Evolutionary conservation across 1,140 invertebrate species (phyloP).

Genomic region (Drosophila lowei): DNA sequence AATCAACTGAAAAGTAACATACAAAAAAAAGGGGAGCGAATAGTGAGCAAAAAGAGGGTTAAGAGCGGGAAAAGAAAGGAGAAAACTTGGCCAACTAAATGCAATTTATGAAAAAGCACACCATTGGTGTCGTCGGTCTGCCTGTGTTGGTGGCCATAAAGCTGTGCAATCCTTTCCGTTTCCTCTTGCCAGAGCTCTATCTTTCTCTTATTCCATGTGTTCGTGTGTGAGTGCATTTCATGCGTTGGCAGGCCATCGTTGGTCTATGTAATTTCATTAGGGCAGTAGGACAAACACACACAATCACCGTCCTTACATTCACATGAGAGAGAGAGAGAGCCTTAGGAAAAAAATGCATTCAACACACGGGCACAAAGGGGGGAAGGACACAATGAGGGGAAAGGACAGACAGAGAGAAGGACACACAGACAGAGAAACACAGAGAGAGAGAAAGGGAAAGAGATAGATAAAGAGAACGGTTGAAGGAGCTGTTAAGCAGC

Average conservation of each 20-base stretch:
- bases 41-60: background rate
- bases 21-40: background rate
- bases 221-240: conserved; percentile 52
- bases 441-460: conserved; percentile 7
- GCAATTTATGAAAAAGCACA: conserved; percentile 71
- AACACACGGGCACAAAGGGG: conserved; percentile 17
- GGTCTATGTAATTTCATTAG: conserved; percentile 75
- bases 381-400: conserved; percentile 7
- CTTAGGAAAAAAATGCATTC: conserved; percentile 32
- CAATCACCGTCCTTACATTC: conserved; percentile 18
- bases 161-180: conserved; percentile 3
- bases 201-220: conserved; percentile 2
- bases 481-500: conserved; percentile 37
- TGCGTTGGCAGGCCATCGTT: conserved; percentile 53
- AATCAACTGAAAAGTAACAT: conserved; percentile 50
- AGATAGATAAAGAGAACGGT: conserved; percentile 13
- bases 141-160: conserved; percentile 4
- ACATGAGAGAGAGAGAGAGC: conserved; percentile 4
- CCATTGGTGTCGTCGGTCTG: conserved; percentile 30
- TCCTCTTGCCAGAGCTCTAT: background rate
- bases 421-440: conserved; percentile 17
- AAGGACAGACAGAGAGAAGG: background rate
- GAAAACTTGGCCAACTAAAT: conserved; percentile 68
- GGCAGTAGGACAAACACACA: conserved; percentile 74
- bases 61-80: background rate